Evolutionary conservation across 1,140 invertebrate genomes (phyloP), one percentile per base, ranked within the genome.

Genomic region (Oncopeltus fasciatus): DNA sequence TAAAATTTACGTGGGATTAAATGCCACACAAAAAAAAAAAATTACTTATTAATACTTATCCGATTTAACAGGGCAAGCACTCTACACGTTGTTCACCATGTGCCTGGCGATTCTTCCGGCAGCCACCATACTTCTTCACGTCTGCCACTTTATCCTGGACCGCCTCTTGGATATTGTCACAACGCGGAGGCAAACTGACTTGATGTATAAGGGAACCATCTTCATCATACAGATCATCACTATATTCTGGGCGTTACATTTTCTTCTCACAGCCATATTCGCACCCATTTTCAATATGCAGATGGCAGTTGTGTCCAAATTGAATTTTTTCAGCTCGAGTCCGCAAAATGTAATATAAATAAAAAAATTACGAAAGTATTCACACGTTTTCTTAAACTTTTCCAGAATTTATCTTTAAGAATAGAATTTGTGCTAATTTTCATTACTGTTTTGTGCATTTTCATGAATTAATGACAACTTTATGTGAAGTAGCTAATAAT

Each of bases 21-120:
- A n/a, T n/a, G n/a, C n/a, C n/a, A n/a, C n/a, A n/a, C n/a, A n/a
- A n/a, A n/a, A n/a, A n/a, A n/a, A n/a, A n/a, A n/a, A n/a, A n/a
- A n/a, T n/a, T n/a, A n/a, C 31, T 38, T 8, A 38, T 38, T 38
- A 8, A 38, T 8, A 38, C 5, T 8, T 38, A 8, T 38, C 31
- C 14, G 31, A 26, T 24, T 53, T 46, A 20, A 4, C 49, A 53
- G 56, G 56, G n/a, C 56, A 38, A 16, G 28, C 56, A 5, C 29
- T 57, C 27, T 57, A 65, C 65, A 61, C 66, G 57, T 57, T 65
- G 1, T 65, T 65, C 56, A 62, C 64, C 18, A 65, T 65, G 64
- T 65, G 62, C 57, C 33, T 65, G n/a, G 59, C 64, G 2, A 56
- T 65, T 0, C 38, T 65, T 16, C 64, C 64, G 1, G 60, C 57